Percentiles rank a stretch among this genome's conserved stretches.
Conservation (phyloP, 2,888 invertebrate species). For the Tridacna gigas region DNA sequence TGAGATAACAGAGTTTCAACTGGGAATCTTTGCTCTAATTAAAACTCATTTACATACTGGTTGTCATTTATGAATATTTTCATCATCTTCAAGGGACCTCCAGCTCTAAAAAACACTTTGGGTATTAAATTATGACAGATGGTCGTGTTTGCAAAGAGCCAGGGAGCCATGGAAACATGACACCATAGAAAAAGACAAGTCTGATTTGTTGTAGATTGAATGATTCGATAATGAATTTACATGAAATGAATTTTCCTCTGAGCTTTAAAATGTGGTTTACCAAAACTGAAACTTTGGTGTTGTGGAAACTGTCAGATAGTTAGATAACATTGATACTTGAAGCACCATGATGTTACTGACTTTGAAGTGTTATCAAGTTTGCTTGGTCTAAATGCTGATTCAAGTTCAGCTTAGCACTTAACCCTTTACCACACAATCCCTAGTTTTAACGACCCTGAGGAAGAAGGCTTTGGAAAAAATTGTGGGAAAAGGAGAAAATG, state of each 20-base stretch:
- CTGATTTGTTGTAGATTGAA: conserved; percentile 19
- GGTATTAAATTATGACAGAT: conserved; percentile 16
- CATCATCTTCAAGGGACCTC: conserved; percentile 9
- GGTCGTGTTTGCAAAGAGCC: conserved; percentile 11
- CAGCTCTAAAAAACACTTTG: conserved; percentile 3
- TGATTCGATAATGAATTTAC: conserved; percentile 20
- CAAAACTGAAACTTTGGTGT: conserved; percentile 3
- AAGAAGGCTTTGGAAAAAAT: no score
- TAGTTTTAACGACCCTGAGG: no score
- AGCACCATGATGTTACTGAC: no score
- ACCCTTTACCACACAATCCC: no score
- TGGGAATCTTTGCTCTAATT: background rate
- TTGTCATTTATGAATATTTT: conserved; percentile 12
- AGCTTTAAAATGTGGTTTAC: conserved; percentile 25
- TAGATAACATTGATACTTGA: no score
- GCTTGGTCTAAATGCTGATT: no score
- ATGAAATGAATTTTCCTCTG: conserved; percentile 11
- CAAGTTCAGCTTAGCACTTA: no score
- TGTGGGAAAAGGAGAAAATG: no score
- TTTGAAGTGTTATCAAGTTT: no score
- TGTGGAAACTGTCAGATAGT: conserved; percentile 1
- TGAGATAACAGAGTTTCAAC: background rate
- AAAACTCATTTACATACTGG: conserved; percentile 9
- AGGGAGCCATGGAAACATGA: conserved; percentile 13
- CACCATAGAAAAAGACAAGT: conserved; percentile 13